Conservation (phyloP, 2,888 invertebrate species). For the Actias luna region DNA sequence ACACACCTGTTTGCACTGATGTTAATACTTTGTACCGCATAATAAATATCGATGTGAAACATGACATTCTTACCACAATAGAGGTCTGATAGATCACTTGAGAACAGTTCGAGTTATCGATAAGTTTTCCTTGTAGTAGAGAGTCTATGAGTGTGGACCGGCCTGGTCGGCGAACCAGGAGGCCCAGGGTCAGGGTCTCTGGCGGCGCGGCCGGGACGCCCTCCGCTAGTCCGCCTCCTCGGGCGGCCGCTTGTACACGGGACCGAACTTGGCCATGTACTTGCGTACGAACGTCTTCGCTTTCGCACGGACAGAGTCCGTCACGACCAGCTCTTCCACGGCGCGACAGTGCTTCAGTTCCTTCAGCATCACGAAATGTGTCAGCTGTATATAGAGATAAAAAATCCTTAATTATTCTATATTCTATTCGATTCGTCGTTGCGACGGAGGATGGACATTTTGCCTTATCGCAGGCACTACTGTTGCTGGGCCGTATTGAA, state of each 20-base stretch:
- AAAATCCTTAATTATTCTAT: too few relatives aligned
- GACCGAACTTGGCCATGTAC: constrained; percentile 97
- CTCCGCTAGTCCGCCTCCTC: constrained; percentile 81
- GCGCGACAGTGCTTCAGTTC: constrained; percentile 95
- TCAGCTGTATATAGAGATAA: constrained; percentile 83
- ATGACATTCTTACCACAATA: not conserved
- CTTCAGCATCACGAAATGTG: constrained; percentile 97
- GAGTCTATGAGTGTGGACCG: not conserved
- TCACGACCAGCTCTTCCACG: constrained; percentile 92
- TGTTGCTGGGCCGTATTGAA: too few relatives aligned
- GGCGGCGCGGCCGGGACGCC: constrained; percentile 22
- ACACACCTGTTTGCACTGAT: too few relatives aligned
- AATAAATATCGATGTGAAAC: too few relatives aligned
- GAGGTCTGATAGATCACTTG: not conserved
- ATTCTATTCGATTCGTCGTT: too few relatives aligned
- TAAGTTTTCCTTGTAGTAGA: not conserved
- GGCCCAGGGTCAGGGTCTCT: constrained; percentile 1
- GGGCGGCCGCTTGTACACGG: constrained; percentile 86
- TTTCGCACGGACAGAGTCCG: constrained; percentile 95
- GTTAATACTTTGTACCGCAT: too few relatives aligned
- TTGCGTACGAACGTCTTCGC: constrained; percentile 97
- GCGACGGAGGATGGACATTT: too few relatives aligned
- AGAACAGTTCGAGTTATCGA: not conserved
- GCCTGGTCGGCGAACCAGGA: not conserved
- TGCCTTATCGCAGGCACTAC: too few relatives aligned